These are phyloP conservation scores for Cygnus olor DNA, from an alignment of 2,797 vertebrate genomes.

Conservation along the genomic window DNA sequence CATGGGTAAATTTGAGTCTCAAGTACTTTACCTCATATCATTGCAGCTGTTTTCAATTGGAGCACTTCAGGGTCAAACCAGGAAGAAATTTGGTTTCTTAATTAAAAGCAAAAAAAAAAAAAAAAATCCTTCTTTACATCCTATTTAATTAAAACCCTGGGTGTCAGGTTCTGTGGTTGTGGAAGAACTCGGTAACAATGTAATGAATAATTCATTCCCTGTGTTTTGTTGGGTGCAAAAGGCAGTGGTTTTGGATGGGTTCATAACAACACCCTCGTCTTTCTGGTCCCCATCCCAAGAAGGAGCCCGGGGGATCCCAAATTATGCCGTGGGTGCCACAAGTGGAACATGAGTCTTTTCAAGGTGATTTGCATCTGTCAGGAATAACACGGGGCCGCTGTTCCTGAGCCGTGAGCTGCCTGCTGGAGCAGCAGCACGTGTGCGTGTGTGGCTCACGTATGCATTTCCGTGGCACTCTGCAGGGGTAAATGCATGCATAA, in stretches of 20 bases:
- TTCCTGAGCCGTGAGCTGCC: not conserved
- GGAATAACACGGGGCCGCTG: not conserved
- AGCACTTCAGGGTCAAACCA: not conserved
- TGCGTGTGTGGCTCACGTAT: not conserved
- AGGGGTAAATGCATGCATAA: fast-evolving
- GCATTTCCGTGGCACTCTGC: not conserved
- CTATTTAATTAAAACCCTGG: slow-evolving; percentile 20
- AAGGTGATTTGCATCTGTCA: not conserved
- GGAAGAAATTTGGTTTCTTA: slow-evolving; percentile 23
- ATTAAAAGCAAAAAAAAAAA: not conserved
- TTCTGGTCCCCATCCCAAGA: not conserved
- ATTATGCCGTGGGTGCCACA: not conserved
- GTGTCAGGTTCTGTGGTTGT: slow-evolving; percentile 19
- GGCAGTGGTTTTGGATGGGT: not conserved
- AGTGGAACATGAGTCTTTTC: not conserved
- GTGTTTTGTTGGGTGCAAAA: slow-evolving; percentile 1
- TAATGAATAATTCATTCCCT: not conserved
- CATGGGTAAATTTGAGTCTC: not conserved
- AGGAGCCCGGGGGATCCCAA: not conserved
- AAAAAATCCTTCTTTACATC: not conserved
- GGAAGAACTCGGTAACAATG: not conserved
- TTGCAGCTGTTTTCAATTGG: not conserved
- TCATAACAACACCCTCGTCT: not conserved
- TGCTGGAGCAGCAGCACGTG: not conserved
- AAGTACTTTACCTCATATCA: not conserved